Percentiles rank a stretch among this genome's conserved stretches.
Conservation (phyloP, 2,888 invertebrate genomes). For the Aporophyla lueneburgensis region DNA sequence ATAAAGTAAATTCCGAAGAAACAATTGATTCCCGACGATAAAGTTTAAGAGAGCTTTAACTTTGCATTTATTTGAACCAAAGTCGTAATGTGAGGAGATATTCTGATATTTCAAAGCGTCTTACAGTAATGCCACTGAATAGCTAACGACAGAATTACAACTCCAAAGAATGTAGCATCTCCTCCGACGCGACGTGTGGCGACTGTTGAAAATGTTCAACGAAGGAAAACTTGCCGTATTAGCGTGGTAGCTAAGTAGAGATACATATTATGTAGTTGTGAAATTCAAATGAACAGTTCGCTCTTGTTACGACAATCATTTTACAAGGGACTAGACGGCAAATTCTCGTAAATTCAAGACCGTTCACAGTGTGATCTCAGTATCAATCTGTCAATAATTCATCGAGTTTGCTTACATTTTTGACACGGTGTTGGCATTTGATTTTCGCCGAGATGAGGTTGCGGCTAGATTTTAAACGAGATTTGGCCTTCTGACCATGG, state of each 20-base stretch:
- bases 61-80: slow-evolving; percentile 49
- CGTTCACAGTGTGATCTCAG: no score
- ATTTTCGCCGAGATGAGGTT: no score
- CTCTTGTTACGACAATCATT: no score
- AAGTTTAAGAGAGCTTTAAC: slow-evolving; percentile 55
- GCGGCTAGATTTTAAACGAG: background rate
- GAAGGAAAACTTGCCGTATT: background rate
- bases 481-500: no score
- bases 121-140: slow-evolving; percentile 4
- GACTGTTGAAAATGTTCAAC: background rate
- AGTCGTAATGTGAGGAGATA: slow-evolving; percentile 48
- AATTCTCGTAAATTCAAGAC: no score
- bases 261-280: background rate
- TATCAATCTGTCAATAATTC: no score
- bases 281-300: no score
- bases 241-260: no score
- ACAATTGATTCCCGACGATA: slow-evolving; percentile 47
- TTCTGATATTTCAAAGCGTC: slow-evolving; percentile 45
- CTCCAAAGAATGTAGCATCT: background rate
- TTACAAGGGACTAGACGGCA: no score
- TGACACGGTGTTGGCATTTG: no score
- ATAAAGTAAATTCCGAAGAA: slow-evolving; percentile 38
- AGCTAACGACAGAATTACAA: slow-evolving; percentile 6
- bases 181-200: no score
- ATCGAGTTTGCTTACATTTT: no score